Base-by-base conservation (phyloP, 2,888 invertebrate genomes). In the Macrosiphum euphorbiae region DNA sequence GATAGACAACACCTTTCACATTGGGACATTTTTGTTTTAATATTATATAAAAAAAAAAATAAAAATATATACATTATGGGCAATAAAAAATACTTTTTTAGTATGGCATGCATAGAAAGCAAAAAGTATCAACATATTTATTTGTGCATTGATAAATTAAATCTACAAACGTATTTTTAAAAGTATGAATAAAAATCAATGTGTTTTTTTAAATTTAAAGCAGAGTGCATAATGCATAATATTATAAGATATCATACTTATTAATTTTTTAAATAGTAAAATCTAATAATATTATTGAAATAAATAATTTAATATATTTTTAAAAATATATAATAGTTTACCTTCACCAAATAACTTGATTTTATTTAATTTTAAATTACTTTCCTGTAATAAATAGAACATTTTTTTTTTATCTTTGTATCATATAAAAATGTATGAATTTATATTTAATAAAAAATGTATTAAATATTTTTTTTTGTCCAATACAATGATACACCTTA, bases 291-390 rank as follows among this genome's bases (percentile, higher is more conserved):
- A 78, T 78, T 78, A 78, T 78, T 35, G 20, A 78, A 78, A 78
- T 78, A 41, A 35, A 35, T 78, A 7, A 78, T 78, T 78, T 3
- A 20, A 78, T 78, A n/a, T n/a, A 78, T 13, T 35, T 35, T 78
- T 20, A 78, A 78, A 78, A 78, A 78, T 90, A 24, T 16, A 47
- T 61, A 47, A 61, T n/a, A 90, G 26, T 86, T 92, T 61, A 92
- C 86, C 13, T 87, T 61, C 47, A 47, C 41, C 55, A 20, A 91
- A 85, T 50, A 26, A 61, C 20, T 87, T 87, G 26, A 58, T 11
- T 86, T 86, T 10, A 86, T 26, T 35, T 13, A 35, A 47, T 26
- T 61, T 88, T 50, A 88, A 87, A 88, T 52, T 88, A 88, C 28
- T 41, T 87, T 92, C n/a, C 85, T 86, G 47, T 26, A 61, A 86